Base-by-base conservation (phyloP, 2,888 invertebrate species). In the Neoaliturus tenellus region DNA sequence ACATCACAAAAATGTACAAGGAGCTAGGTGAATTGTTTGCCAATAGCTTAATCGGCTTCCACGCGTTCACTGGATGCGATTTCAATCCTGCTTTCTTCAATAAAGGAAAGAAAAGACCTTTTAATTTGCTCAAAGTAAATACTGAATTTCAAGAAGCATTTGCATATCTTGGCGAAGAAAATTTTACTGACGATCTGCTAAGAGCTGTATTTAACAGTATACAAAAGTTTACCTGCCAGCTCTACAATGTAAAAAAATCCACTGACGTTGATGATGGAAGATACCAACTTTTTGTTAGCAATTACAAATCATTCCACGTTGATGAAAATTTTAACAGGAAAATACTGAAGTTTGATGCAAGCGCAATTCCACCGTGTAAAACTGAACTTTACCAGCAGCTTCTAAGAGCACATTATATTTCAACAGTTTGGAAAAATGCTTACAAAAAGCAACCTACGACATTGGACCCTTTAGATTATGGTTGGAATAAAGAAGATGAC, bases 31-130 rank as follows among this genome's bases (percentile, higher is more conserved):
- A 55, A 17, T 55, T 23, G 8, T 20, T 55, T 10, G n/a, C 20
- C 55, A 55, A 23, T 10, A 55, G 55, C 17, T 55, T 55, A 17
- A n/a, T 20, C 17, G 55, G 39, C 6, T 39, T 39, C 39, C 39
- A 39, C 12, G 39, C 67, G 6, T 75, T 75, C 25, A 75, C 39
- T 12, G 75, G 44, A 48, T 44, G 48, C n/a, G 35, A 75, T n/a
- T 75, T 20, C 23, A 75, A 75, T 75, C 44, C 75, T 0, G 75
- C 75, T 10, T 75, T 75, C 23, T 39, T 41, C n/a, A 75, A 44
- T 20, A 75, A 39, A 67, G 41, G 41, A 41, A 75, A 75, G 12
- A 41, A 41, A 23, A 75, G 44, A 75, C 75, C 75, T 1, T 75
- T 75, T n/a, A 75, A 5, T 23, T 44, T 41, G 14, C 23, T 75